Conservation (phyloP, 2,797 vertebrate species). For the Xenentodon cancila region DNA sequence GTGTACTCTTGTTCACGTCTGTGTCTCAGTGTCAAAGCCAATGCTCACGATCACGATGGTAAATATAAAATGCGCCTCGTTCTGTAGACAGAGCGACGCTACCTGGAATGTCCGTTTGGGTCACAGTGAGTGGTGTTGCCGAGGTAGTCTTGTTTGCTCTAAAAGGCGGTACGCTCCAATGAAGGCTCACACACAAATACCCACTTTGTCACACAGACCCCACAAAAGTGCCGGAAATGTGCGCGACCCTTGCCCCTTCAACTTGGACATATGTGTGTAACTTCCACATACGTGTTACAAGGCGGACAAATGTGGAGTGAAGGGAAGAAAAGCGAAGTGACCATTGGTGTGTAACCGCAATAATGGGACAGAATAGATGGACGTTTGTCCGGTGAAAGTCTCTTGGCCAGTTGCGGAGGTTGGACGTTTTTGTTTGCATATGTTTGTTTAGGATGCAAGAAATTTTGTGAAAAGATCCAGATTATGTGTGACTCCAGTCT, state of each 20-base stretch:
- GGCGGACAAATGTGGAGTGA: constrained; percentile 36
- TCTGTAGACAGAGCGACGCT: constrained; percentile 67
- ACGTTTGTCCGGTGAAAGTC: constrained; percentile 29
- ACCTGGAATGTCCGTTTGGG: constrained; percentile 73
- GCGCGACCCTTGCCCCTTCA: constrained; percentile 59
- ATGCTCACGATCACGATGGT: constrained; percentile 39
- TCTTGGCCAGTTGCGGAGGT: neutral
- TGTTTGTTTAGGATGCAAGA: constrained; percentile 8
- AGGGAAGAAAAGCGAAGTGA: constrained; percentile 27
- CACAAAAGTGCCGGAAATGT: constrained; percentile 59
- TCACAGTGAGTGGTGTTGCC: constrained; percentile 79
- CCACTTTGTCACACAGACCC: constrained; percentile 34
- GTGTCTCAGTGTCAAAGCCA: constrained; percentile 71
- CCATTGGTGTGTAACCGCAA: constrained; percentile 49
- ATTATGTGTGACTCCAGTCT: constrained; percentile 1
- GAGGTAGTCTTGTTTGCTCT: constrained; percentile 74
- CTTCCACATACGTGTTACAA: constrained; percentile 38
- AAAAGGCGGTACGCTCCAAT: constrained; percentile 76
- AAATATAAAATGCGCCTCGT: constrained; percentile 28
- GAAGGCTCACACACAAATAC: constrained; percentile 66
- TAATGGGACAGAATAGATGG: constrained; percentile 32
- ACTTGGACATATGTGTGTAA: constrained; percentile 50
- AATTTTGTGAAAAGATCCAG: constrained; percentile 1
- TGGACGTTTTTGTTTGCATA: neutral
- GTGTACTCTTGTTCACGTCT: constrained; percentile 22